Base-by-base conservation (phyloP, 2,888 invertebrate genomes). In the Gari tellinella region DNA sequence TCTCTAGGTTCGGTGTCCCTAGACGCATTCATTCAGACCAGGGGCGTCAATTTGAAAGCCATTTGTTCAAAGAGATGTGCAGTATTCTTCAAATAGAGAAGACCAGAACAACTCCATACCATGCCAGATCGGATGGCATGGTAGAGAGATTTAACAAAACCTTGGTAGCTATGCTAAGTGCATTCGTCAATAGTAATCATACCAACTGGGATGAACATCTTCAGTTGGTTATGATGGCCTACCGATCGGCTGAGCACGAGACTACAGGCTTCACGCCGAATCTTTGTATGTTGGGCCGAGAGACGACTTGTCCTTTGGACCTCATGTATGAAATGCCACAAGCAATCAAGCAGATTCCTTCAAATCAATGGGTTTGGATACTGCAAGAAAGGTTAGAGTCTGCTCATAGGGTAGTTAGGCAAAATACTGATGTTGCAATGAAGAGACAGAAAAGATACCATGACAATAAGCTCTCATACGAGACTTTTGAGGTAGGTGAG, bases 161-260 rank as follows among this genome's bases (percentile, higher is more conserved):
- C 8, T 23, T 49, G 8, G 21, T 19, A 8, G 15, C 66, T 1
- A 76, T 79, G 79, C 55, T 76, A 8, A 55, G 55, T 23, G 52
- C 60, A 10, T 66, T 26, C 38, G 58, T 76, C 14, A 46, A 63
- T 41, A 52, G 61, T 26, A 70, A 70, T 31, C 58, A 65, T 14
- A 56, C 17, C 12, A 55, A 78, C 43, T 78, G 74, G 78, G 78
- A 78, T 41, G 46, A 51, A 14, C 58, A 70, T 19, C 21, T 70
- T 1, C 64, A 23, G 10, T 58, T 40, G 40, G 64, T 70, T 15
- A 53, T 57, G 52, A 70, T 70, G 70, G 64, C 70, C 15, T 64
- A 64, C 38, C 21, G 58, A 46, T 52, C 64, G 40, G 7, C 70
- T 21, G 64, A 58, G 25, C 64, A 70, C 48, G 70, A 70, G 43